A percentile compares a stretch with the other conserved stretches of the same genome.
Evolutionary conservation across 2,113 vertebrate genomes (phyloP).

Genomic region (Taurulus bubalis): DNA sequence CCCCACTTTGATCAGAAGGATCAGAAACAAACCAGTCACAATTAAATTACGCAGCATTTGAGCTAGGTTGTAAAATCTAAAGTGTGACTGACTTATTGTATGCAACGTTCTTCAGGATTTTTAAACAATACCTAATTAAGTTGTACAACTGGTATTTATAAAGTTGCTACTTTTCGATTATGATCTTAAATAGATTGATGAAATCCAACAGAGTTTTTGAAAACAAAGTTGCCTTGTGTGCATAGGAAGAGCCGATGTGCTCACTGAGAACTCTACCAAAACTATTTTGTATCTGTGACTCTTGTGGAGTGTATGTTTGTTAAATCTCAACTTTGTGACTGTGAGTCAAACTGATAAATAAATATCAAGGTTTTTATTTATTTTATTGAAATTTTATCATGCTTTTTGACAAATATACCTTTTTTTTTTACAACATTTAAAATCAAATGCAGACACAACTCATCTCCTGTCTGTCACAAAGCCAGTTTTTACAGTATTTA

Average conservation of each 20-base stretch:
- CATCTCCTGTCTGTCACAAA: background rate
- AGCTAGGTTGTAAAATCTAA: background rate
- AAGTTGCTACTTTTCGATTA: background rate
- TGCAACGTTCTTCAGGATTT: background rate
- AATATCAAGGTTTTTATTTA: background rate
- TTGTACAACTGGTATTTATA: conserved; percentile 2
- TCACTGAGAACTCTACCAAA: background rate
- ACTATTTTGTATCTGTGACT: conserved; percentile 1
- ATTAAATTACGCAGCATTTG: background rate
- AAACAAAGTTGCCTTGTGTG: conserved; percentile 9
- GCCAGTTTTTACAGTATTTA: background rate
- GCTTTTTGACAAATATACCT: background rate
- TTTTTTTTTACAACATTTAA: too few relatives aligned
- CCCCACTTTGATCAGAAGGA: background rate
- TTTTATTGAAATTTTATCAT: background rate
- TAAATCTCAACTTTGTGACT: conserved; percentile 15
- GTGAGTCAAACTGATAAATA: conserved; percentile 20
- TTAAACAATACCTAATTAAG: background rate
- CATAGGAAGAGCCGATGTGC: background rate
- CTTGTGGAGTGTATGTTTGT: conserved; percentile 7
- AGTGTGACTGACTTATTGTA: background rate
- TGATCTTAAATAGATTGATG: background rate
- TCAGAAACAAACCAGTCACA: background rate
- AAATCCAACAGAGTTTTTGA: background rate
- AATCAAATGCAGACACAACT: background rate